Conservation (phyloP, 2,888 invertebrate species). For the Epicampocera succincta region DNA sequence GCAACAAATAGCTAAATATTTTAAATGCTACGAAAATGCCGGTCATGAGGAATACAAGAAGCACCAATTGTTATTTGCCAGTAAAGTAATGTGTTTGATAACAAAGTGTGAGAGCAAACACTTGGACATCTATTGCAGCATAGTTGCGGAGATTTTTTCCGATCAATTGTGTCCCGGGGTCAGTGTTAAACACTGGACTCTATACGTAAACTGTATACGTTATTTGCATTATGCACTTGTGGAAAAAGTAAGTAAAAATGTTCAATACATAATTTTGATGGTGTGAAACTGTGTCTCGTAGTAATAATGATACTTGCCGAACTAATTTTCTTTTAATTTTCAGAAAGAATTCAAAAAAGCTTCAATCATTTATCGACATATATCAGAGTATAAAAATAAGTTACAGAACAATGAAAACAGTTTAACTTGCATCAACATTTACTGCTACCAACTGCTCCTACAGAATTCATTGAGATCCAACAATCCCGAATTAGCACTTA, state of each 20-base stretch:
- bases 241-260: constrained; percentile 69
- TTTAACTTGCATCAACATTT: constrained; percentile 72
- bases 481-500: constrained; percentile 10
- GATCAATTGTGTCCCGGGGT: constrained; percentile 70
- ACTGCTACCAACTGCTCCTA: constrained; percentile 71
- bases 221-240: constrained; percentile 73
- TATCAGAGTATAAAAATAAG: constrained; percentile 69
- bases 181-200: constrained; percentile 72
- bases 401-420: constrained; percentile 72
- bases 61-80: constrained; percentile 69
- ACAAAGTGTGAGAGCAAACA: constrained; percentile 71
- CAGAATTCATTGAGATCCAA: constrained; percentile 60
- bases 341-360: constrained; percentile 71
- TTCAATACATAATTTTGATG: too few relatives aligned
- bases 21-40: constrained; percentile 63
- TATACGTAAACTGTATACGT: constrained; percentile 72
- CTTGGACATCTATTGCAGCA: constrained; percentile 73
- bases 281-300: too few relatives aligned
- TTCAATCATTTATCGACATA: constrained; percentile 70
- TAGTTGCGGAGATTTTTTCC: constrained; percentile 70
- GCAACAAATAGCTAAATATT: constrained; percentile 48
- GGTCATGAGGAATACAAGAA: constrained; percentile 64
- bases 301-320: too few relatives aligned
- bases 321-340: too few relatives aligned
- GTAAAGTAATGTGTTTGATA: constrained; percentile 70